Evolutionary conservation across 2,113 vertebrate genomes (phyloP), one percentile per base, ranked within the genome.

Genomic region (Proterorhinus semilunaris): DNA sequence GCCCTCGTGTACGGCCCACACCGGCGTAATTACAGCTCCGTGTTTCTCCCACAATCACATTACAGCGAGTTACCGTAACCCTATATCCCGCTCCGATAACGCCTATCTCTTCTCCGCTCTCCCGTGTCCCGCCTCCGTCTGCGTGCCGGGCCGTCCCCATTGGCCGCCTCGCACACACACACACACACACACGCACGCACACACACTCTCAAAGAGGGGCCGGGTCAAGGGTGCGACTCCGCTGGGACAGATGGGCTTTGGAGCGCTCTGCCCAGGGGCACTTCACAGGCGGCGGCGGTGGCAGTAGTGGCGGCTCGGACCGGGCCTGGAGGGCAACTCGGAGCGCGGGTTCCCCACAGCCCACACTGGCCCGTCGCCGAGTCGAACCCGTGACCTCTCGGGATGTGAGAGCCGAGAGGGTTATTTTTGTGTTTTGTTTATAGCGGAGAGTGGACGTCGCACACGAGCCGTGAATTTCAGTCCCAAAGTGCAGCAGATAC

Each of bases 31-130:
- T 61, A 61, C 58, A 43, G 44, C 52, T 55, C 50, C 74, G 57
- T 67, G 47, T 49, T 81, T 82, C 86, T 85, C 72, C 82, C 77
- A 80, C 77, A 68, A 55, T 55, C 53, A 55, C 53, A 55, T 83
- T 80, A 80, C 85, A 90, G 77, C 81, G 57, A 78, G 81, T 87
- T 90, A 90, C 87, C 80, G 88, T 86, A 90, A 88, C 72, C 76
- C 81, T 83, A 90, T 83, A 69, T 75, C 59, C 71, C 58, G 75
- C 81, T 84, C 68, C 74, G 3, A 66, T 81, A 74, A 72, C 36
- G 12, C 84, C 84, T 54, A 80, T 79, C 71, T 84, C 75, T 72
- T 84, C 75, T 72, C 47, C 48, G 27, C 75, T 58, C 48, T 78
- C 85, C 83, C 68, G 16, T 8, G 51, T 8, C 78, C 82, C 84